phyloP scores from a whole-genome alignment of 1,140 invertebrate genomes.

The Galleria mellonella region DNA sequence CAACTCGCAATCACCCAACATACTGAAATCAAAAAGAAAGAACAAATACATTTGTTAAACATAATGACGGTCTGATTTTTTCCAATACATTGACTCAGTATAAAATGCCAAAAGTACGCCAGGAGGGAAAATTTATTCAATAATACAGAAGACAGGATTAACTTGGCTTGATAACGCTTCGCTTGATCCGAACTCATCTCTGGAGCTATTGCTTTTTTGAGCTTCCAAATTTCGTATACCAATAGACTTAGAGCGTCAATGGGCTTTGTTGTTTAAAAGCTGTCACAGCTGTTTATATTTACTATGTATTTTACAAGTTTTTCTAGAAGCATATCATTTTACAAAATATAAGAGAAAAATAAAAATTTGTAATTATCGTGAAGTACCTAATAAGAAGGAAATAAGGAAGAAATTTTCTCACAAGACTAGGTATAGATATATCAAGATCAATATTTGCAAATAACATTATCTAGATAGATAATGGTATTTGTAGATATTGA shows the following conservation, averaged over 20 bases:
- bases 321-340: no score
- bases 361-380: no score
- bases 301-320: conserved; percentile 4
- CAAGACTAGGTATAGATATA: no score
- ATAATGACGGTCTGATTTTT: conserved; percentile 22
- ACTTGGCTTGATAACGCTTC: conserved; percentile 55
- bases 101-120: conserved; percentile 38
- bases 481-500: no score
- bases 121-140: conserved; percentile 54
- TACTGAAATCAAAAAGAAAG: not conserved
- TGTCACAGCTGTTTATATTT: no score
- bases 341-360: no score
- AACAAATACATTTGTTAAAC: conserved; percentile 16
- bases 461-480: no score
- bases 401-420: no score
- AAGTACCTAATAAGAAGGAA: no score
- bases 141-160: conserved; percentile 57
- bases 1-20: not conserved
- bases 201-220: conserved; percentile 47
- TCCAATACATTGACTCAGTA: conserved; percentile 42
- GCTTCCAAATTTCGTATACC: conserved; percentile 40
- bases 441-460: no score
- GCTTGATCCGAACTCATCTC: conserved; percentile 47
- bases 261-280: not conserved
- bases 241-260: conserved; percentile 23